Evolutionary conservation across 2,113 vertebrate species (phyloP).

Genomic region (Chaetodon auriga): DNA sequence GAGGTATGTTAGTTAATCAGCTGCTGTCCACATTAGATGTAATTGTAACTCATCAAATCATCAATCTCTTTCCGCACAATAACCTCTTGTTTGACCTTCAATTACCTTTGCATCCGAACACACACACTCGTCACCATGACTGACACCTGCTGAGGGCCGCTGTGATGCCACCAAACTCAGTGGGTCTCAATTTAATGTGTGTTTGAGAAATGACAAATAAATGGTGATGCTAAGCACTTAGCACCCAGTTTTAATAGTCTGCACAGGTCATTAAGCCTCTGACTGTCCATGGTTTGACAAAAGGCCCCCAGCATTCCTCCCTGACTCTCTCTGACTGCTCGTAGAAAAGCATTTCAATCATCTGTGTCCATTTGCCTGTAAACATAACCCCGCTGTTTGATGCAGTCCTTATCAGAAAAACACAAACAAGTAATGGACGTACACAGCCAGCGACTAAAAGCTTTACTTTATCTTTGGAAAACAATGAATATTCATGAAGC

Average conservation of each 20-base stretch:
- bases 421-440: conserved; percentile 16
- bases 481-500: conserved; percentile 39
- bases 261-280: conserved; percentile 59
- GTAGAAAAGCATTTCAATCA: conserved; percentile 56
- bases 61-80: not conserved
- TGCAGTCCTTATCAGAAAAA: conserved; percentile 20
- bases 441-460: conserved; percentile 32
- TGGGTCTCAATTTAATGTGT: conserved; percentile 10
- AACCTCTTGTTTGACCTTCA: not conserved
- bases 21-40: not conserved
- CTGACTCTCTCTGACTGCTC: conserved; percentile 30
- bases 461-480: conserved; percentile 33
- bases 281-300: conserved; percentile 50
- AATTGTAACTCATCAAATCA: not conserved
- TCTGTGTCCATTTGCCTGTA: conserved; percentile 42
- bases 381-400: conserved; percentile 24
- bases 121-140: not conserved
- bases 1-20: not conserved
- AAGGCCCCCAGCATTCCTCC: conserved; percentile 25
- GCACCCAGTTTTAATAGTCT: conserved; percentile 49
- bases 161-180: not conserved
- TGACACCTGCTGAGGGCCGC: not conserved
- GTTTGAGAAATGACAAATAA: conserved; percentile 30
- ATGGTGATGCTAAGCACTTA: conserved; percentile 35
- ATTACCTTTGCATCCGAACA: not conserved